phyloP scores from a whole-genome alignment of 2,113 vertebrate genomes.

The Xyrauchen texanus region DNA sequence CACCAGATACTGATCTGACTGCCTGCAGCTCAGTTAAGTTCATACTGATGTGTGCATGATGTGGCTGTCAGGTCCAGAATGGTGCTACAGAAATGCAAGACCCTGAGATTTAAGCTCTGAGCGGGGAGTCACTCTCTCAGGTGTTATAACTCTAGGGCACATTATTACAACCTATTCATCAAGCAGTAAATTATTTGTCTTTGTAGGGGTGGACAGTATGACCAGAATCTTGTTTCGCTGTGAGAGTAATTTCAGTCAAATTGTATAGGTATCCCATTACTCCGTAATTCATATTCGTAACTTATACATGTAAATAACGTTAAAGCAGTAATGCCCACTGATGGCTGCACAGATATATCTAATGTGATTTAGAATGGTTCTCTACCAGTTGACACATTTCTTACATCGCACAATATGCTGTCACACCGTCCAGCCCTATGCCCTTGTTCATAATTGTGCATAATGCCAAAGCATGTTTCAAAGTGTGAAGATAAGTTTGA shows the following conservation, averaged over 20 bases:
- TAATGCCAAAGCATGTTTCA: neutral
- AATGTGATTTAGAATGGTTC: too few species aligned
- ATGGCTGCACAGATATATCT: too few species aligned
- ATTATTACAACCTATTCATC: conserved; percentile 49
- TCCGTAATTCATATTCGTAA: too few species aligned
- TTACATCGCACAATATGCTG: too few species aligned
- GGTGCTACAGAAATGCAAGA: conserved; percentile 87
- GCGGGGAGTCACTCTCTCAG: conserved; percentile 78
- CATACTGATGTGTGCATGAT: conserved; percentile 62
- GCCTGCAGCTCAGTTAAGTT: conserved; percentile 69
- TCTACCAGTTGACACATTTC: too few species aligned
- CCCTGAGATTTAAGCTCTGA: conserved; percentile 92
- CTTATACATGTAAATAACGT: too few species aligned
- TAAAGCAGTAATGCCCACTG: too few species aligned
- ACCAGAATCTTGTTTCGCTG: too few species aligned
- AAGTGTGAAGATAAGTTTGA: neutral
- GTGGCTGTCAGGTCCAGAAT: conserved; percentile 83
- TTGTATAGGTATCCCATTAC: too few species aligned
- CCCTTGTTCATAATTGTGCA: neutral
- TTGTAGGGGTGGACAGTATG: too few species aligned
- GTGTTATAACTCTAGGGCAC: conserved; percentile 97
- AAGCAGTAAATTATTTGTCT: neutral
- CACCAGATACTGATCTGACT: conserved; percentile 93
- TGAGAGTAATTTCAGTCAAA: too few species aligned
- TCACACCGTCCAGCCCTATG: too few species aligned